Conservation (phyloP, 1,140 invertebrate genomes). For the Chelonus insularis region DNA sequence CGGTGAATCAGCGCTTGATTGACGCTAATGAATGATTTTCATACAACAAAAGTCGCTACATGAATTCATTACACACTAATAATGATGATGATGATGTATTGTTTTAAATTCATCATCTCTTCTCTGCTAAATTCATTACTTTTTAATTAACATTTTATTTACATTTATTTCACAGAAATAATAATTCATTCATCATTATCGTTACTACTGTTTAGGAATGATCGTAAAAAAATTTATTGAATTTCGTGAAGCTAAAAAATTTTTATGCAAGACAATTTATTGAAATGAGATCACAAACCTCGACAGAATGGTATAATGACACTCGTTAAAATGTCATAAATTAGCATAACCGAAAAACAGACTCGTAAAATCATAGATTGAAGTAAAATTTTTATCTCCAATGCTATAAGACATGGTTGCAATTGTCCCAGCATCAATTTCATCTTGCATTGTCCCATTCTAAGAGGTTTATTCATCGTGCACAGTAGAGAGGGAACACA, state of each 20-base stretch:
- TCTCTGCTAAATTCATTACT: no score
- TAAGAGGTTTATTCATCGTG: no score
- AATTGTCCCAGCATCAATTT: neutral
- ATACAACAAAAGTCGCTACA: conserved; percentile 1
- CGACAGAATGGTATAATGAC: conserved; percentile 26
- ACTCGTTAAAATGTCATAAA: conserved; percentile 38
- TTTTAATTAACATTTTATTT: no score
- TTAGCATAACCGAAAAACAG: conserved; percentile 46
- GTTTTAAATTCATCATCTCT: neutral
- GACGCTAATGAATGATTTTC: conserved; percentile 5
- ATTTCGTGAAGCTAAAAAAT: no score
- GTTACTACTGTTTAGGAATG: no score
- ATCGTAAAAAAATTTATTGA: no score
- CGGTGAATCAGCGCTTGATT: conserved; percentile 2
- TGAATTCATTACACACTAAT: neutral
- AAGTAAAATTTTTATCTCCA: neutral
- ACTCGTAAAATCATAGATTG: conserved; percentile 37
- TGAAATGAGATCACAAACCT: neutral
- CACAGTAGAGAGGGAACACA: no score
- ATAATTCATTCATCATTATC: no score
- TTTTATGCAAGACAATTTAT: neutral
- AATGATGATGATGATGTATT: conserved; percentile 1
- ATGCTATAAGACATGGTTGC: neutral
- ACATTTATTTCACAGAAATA: no score
- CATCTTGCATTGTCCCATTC: neutral